Evolutionary conservation across 2,113 vertebrate genomes (phyloP).

Genomic region (Mormoops blainvillei): DNA sequence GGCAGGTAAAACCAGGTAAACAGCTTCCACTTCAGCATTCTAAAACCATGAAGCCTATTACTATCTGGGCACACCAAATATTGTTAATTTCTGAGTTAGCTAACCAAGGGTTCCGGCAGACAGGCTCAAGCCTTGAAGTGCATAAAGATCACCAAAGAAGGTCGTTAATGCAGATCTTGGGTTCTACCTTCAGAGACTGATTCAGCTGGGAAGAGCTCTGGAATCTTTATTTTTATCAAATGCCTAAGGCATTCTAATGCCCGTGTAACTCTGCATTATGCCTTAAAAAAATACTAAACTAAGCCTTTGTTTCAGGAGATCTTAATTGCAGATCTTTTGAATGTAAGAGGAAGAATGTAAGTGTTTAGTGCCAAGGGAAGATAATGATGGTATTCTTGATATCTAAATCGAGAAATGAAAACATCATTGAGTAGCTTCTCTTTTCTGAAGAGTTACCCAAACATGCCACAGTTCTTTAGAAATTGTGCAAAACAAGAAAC

Average conservation of each 20-base stretch:
- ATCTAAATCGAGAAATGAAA: not conserved
- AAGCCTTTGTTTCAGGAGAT: not conserved
- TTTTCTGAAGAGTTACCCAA: not conserved
- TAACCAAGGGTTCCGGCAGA: not conserved
- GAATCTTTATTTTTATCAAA: not conserved
- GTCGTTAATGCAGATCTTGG: not conserved
- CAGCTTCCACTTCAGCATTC: not conserved
- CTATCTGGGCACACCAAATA: not conserved
- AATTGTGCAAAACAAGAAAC: not conserved
- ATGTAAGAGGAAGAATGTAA: not conserved
- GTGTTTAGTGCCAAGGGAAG: not conserved
- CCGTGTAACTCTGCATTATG: not conserved
- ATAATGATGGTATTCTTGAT: not conserved
- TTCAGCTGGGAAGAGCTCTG: not conserved
- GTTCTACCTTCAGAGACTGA: not conserved
- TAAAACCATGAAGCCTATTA: not conserved
- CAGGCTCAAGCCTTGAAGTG: not conserved
- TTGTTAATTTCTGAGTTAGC: not conserved
- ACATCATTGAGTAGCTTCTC: not conserved
- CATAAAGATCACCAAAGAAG: not conserved
- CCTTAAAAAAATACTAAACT: not conserved
- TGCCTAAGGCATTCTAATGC: not conserved
- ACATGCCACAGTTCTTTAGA: not conserved
- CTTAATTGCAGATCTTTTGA: not conserved
- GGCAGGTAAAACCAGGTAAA: not conserved